These are phyloP conservation scores for Brachyalestes nurse DNA, from an alignment of 2,797 vertebrate species.

Conservation along the genomic window DNA sequence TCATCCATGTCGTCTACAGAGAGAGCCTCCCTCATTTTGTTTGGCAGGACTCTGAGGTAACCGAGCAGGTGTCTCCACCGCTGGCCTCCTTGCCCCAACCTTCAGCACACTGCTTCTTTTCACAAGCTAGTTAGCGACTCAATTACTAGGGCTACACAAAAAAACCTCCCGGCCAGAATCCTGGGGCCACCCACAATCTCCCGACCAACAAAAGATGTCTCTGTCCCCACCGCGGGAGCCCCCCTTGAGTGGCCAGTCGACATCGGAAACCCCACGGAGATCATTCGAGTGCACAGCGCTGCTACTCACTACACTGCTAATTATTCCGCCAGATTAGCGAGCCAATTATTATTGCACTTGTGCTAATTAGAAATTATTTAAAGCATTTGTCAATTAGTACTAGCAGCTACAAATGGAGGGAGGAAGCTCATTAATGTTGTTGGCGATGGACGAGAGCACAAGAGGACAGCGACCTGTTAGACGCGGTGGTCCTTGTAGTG, in stretches of 20 bases:
- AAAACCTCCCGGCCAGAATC: constrained; percentile 45
- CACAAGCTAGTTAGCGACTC: constrained; percentile 54
- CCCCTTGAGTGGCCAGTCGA: constrained; percentile 78
- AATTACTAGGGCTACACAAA: constrained; percentile 54
- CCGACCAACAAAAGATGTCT: constrained; percentile 62
- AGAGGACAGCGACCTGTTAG: constrained; percentile 42
- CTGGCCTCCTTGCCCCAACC: constrained; percentile 37
- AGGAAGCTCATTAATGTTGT: constrained; percentile 88
- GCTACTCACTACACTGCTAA: constrained; percentile 83
- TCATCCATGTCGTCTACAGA: neutral
- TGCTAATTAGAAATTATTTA: constrained; percentile 94
- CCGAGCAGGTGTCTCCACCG: constrained; percentile 42
- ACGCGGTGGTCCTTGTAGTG: neutral
- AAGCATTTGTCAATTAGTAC: constrained; percentile 89
- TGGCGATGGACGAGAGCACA: constrained; percentile 67
- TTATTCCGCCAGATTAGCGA: constrained; percentile 87
- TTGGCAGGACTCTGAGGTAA: constrained; percentile 28
- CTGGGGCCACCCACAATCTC: constrained; percentile 66
- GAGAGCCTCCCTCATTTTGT: constrained; percentile 6
- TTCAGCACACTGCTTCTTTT: constrained; percentile 51
- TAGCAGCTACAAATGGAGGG: constrained; percentile 81
- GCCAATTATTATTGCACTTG: constrained; percentile 92
- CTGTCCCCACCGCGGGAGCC: constrained; percentile 49
- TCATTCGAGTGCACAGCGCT: constrained; percentile 77
- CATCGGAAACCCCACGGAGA: constrained; percentile 76